Percentiles rank a stretch among this genome's conserved stretches.
phyloP scores from a whole-genome alignment of 2,113 vertebrate genomes.

The Cavia porcellus region DNA sequence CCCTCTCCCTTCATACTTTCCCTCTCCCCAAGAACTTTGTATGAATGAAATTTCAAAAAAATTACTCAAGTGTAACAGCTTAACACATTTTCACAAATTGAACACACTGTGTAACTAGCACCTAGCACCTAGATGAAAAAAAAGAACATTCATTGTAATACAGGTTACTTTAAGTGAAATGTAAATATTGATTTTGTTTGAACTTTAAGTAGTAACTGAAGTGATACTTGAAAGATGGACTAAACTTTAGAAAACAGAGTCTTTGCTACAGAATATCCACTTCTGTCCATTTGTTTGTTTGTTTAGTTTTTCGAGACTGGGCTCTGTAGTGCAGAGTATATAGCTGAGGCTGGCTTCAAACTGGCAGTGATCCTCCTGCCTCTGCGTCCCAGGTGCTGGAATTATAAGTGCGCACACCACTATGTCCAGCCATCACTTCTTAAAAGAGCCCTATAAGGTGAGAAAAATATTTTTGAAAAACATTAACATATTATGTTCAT shows the following conservation, averaged over 20 bases:
- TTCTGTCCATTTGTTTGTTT: not conserved
- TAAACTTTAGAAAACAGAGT: constrained; percentile 34
- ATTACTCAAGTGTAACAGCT: constrained; percentile 39
- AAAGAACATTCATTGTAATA: constrained; percentile 16
- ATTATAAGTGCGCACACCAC: not conserved
- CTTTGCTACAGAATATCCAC: constrained; percentile 4
- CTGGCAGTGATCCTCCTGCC: not conserved
- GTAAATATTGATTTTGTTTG: constrained; percentile 41
- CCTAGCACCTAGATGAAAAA: constrained; percentile 47
- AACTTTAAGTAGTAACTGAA: constrained; percentile 40
- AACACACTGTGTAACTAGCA: not conserved
- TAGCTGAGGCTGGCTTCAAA: not conserved
- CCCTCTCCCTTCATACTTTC: not conserved
- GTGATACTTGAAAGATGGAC: constrained; percentile 24
- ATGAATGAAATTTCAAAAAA: constrained; percentile 33
- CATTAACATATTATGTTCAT: constrained; percentile 30
- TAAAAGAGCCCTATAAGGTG: not conserved
- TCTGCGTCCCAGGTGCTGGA: not conserved
- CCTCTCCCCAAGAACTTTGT: not conserved
- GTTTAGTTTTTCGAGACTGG: not conserved
- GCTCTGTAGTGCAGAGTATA: not conserved
- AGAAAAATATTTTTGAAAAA: constrained; percentile 47
- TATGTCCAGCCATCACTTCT: not conserved
- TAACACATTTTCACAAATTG: constrained; percentile 48
- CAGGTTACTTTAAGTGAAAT: constrained; percentile 46